Percentiles rank a stretch among this genome's conserved stretches.
phyloP scores from a whole-genome alignment of 2,888 invertebrate species.

The Schizaphis graminum region DNA sequence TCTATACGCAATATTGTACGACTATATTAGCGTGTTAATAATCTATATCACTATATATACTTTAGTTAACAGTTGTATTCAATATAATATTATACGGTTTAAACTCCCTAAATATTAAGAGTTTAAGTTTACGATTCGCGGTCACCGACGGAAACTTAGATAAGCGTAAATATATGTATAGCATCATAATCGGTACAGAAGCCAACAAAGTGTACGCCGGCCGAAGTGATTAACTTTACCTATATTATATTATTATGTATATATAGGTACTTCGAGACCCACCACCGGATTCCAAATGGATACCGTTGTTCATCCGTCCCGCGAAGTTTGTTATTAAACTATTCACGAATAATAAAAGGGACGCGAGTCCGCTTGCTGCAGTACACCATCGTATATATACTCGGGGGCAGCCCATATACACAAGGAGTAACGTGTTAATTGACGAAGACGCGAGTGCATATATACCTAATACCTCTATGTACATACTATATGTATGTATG shows the following conservation, averaged over 20 bases:
- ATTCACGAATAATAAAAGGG: conserved; percentile 64
- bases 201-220: conserved; percentile 51
- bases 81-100: conserved; percentile 8
- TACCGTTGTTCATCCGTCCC: conserved; percentile 49
- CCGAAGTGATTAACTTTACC: conserved; percentile 54
- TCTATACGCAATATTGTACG: neutral
- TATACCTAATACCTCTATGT: neutral
- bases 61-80: conserved; percentile 20
- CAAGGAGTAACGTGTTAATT: conserved; percentile 62
- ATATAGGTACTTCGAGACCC: conserved; percentile 31
- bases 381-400: conserved; percentile 11
- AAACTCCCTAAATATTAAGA: conserved; percentile 18
- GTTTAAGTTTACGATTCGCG: conserved; percentile 48
- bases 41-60: neutral
- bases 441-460: conserved; percentile 31
- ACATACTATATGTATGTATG: neutral
- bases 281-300: conserved; percentile 58
- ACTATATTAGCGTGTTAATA: neutral
- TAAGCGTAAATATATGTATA: conserved; percentile 1
- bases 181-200: conserved; percentile 41
- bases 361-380: conserved; percentile 32
- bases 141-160: conserved; percentile 53
- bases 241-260: conserved; percentile 8
- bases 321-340: conserved; percentile 64
- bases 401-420: conserved; percentile 24